Base-by-base conservation (phyloP, 2,888 invertebrate genomes). In the Parnassius apollo region DNA sequence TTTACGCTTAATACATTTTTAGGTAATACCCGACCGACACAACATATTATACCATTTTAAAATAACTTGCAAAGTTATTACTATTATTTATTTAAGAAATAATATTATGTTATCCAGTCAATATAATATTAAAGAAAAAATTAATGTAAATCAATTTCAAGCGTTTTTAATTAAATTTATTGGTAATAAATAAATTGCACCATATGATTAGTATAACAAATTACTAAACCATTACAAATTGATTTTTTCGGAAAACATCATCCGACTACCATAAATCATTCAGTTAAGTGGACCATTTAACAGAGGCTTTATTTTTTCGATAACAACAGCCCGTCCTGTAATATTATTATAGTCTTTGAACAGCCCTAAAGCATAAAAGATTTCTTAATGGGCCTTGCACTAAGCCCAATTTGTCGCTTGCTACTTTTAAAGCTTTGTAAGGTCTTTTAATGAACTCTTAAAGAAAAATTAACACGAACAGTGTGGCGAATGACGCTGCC, bases 331-430 rank as follows among this genome's bases (percentile, higher is more conserved):
- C 59, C 59, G 0, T 35, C 7, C 35, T 35, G 35, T 35, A 35
- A 35, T 35, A 35, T 7, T 35, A 35, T 35, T 7, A 35, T 0
- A 35, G 4, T 35, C 3, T 35, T 35, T 35, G 7, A 7, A 35
- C 35, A 35, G 35, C 59, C 59, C 59, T 59, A 51, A 11, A 50
- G 51, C 42, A 10, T 25, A n/a, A 56, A 56, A 22, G 25, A 54
- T 54, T 55, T 50, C 54, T 54, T 62, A 50, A 81, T 78, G 78
- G 79, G 84, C 83, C 82, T 83, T 78, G 75, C 74, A 76, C 74
- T 81, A 83, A 82, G 85, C 82, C 80, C 84, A 88, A 86, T 88
- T 86, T 77, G 77, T 78, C 78, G 79, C 77, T 80, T 75, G 74
- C 75, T 76, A 75, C 75, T 75, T 72, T 71, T 72, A 73, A 75